Conservation (phyloP, 1,140 invertebrate species). For the Apolygus lucorum region DNA sequence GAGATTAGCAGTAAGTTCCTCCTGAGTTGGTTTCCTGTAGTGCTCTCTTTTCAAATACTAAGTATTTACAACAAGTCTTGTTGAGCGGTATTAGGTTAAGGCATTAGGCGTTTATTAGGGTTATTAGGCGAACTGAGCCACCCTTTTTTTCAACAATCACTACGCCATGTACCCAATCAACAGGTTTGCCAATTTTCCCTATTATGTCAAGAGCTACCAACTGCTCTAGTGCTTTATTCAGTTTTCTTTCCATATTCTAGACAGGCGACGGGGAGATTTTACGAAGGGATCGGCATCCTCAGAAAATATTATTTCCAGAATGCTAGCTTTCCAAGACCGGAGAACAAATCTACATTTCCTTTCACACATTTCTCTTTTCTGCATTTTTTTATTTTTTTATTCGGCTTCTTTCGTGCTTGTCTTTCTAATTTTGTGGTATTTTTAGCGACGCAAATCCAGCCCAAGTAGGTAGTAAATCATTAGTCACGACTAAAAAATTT, state of each 20-base stretch:
- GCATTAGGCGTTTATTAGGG: no score
- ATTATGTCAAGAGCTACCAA: background rate
- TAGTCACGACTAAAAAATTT: background rate
- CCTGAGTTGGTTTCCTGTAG: conserved; percentile 40
- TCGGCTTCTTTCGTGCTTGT: background rate
- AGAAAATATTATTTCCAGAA: conserved; percentile 37
- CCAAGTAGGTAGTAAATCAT: background rate
- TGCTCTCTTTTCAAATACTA: conserved; percentile 39
- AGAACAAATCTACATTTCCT: conserved; percentile 28
- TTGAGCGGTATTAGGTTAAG: conserved; percentile 45
- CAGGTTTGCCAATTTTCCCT: no score
- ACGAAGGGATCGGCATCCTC: conserved; percentile 33
- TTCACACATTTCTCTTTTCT: conserved; percentile 18
- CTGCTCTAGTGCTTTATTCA: no score
- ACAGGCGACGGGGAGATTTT: no score
- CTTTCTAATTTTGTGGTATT: background rate
- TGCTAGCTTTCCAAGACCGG: conserved; percentile 35
- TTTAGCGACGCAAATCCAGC: background rate
- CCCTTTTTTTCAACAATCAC: conserved; percentile 42
- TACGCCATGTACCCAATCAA: no score
- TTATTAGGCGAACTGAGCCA: conserved; percentile 40
- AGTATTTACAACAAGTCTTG: no score
- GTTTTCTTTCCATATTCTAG: no score
- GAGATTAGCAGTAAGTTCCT: conserved; percentile 40
- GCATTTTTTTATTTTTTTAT: background rate